Percentiles rank a stretch among this genome's conserved stretches.
Evolutionary conservation across 2,113 vertebrate genomes (phyloP).

Genomic region (Ameiurus melas): DNA sequence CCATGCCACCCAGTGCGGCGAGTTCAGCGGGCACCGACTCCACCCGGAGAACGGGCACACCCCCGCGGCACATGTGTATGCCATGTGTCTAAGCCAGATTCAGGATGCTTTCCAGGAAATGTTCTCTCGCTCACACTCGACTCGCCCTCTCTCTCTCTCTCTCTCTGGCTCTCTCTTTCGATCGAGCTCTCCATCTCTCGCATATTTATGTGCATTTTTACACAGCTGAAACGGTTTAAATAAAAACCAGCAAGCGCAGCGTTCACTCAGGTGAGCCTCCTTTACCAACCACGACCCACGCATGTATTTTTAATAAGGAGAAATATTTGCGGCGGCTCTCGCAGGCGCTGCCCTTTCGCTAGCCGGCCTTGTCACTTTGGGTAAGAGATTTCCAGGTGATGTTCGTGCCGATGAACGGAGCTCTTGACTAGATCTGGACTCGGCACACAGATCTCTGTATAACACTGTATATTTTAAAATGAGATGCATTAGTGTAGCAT

Average conservation of each 20-base stretch:
- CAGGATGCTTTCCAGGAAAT: constrained; percentile 46
- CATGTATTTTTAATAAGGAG: constrained; percentile 75
- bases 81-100: constrained; percentile 44
- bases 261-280: constrained; percentile 61
- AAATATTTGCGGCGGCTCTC: constrained; percentile 63
- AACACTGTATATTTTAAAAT: neutral
- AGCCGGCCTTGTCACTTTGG: constrained; percentile 61
- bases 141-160: constrained; percentile 3
- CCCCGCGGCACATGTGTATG: constrained; percentile 43
- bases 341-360: constrained; percentile 62
- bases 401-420: constrained; percentile 42
- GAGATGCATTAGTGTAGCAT: neutral
- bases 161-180: neutral
- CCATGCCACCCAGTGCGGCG: constrained; percentile 13
- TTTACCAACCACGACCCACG: constrained; percentile 55
- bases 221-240: constrained; percentile 49
- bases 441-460: neutral
- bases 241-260: constrained; percentile 52
- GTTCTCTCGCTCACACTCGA: neutral
- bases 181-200: constrained; percentile 1
- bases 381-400: constrained; percentile 50
- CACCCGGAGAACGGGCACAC: constrained; percentile 36
- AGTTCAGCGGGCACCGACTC: constrained; percentile 20
- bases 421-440: neutral
- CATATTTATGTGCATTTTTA: constrained; percentile 13